These are phyloP conservation scores for Cydia fagiglandana DNA, from an alignment of 1,140 invertebrate genomes.

Conservation along the genomic window DNA sequence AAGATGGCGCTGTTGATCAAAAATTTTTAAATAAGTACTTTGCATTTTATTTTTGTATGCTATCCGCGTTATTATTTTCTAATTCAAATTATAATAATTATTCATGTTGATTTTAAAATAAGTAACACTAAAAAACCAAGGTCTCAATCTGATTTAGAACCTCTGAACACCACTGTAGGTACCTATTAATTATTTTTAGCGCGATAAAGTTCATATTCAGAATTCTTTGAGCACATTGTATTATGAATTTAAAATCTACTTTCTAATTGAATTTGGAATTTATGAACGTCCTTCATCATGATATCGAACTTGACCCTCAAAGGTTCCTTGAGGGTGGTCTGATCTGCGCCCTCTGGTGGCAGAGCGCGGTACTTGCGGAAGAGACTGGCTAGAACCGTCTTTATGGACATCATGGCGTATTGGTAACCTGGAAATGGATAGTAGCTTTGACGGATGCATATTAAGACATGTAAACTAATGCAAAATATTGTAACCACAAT, in stretches of 20 bases:
- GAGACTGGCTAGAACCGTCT: constrained; percentile 11
- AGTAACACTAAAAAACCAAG: no score
- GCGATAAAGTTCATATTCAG: no score
- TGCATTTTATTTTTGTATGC: background rate
- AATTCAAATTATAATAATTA: no score
- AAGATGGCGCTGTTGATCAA: background rate
- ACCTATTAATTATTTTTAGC: no score
- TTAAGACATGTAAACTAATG: background rate
- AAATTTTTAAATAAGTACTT: background rate
- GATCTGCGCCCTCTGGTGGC: background rate
- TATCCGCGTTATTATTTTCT: no score
- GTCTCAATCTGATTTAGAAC: no score
- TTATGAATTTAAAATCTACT: background rate
- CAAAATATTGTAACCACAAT: no score
- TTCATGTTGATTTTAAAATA: no score
- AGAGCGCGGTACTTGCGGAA: background rate
- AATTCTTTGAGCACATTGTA: no score
- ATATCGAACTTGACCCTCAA: constrained; percentile 13
- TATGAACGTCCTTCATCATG: constrained; percentile 28
- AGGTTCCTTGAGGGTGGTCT: constrained; percentile 4
- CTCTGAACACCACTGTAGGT: no score
- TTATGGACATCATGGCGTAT: constrained; percentile 33
- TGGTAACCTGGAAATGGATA: constrained; percentile 19
- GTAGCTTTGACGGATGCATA: background rate
- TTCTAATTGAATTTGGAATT: constrained; percentile 26